Percentiles rank a stretch among this genome's conserved stretches.
Evolutionary conservation across 2,113 vertebrate genomes (phyloP).

Genomic region (Platichthys flesus): DNA sequence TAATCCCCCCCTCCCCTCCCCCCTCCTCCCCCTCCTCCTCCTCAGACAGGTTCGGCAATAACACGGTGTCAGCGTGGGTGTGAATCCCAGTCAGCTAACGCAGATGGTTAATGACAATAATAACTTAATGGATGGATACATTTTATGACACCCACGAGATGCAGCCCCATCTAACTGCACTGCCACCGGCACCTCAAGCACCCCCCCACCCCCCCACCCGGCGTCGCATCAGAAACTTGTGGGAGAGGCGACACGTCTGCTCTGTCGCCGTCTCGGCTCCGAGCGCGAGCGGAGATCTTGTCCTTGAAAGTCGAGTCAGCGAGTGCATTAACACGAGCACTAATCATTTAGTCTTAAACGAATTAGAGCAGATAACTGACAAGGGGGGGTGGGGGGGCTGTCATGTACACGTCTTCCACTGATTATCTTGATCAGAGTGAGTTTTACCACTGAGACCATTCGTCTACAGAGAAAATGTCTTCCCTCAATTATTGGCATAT

Average conservation of each 20-base stretch:
- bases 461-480: too few species aligned
- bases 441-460: too few species aligned
- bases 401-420: slow-evolving; percentile 32
- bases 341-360: slow-evolving; percentile 32
- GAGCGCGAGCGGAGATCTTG: slow-evolving; percentile 13
- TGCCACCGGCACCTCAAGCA: slow-evolving; percentile 15
- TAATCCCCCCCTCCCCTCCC: slow-evolving; percentile 9
- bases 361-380: slow-evolving; percentile 36
- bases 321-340: slow-evolving; percentile 28
- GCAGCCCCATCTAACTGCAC: slow-evolving; percentile 29
- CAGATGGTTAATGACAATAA: slow-evolving; percentile 70
- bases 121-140: slow-evolving; percentile 59
- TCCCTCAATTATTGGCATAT: not conserved
- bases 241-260: not conserved
- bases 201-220: not conserved
- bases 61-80: slow-evolving; percentile 42
- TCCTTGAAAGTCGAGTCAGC: slow-evolving; percentile 32
- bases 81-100: slow-evolving; percentile 46
- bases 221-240: not conserved
- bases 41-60: slow-evolving; percentile 26
- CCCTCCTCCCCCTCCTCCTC: too few species aligned
- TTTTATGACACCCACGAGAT: slow-evolving; percentile 59
- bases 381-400: slow-evolving; percentile 19
- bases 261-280: slow-evolving; percentile 1
- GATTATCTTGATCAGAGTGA: not conserved